Conservation (phyloP, 2,797 vertebrate genomes). For the Moxostoma hubbsi region DNA sequence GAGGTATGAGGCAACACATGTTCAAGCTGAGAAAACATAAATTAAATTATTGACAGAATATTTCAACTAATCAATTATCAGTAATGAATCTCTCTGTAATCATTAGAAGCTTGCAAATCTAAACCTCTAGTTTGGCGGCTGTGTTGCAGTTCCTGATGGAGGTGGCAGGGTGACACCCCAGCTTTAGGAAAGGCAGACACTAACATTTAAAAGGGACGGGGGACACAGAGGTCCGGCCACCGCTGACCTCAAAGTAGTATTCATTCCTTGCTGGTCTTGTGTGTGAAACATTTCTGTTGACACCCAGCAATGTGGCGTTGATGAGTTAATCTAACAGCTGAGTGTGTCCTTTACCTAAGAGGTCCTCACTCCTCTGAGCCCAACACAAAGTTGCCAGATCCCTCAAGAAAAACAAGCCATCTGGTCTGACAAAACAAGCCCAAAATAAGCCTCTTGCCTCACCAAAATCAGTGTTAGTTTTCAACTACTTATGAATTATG, state of each 20-base stretch:
- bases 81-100: slow-evolving; percentile 53
- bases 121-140: slow-evolving; percentile 54
- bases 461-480: no score
- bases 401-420: no score
- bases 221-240: slow-evolving; percentile 69
- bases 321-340: slow-evolving; percentile 88
- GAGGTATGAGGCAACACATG: background rate
- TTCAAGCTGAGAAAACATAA: slow-evolving; percentile 41
- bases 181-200: slow-evolving; percentile 77
- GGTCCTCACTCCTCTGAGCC: background rate
- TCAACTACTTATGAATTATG: no score
- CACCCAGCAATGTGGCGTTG: slow-evolving; percentile 83
- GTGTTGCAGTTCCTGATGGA: slow-evolving; percentile 67
- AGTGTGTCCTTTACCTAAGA: slow-evolving; percentile 75
- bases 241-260: slow-evolving; percentile 83
- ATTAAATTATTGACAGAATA: slow-evolving; percentile 57
- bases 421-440: no score
- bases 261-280: slow-evolving; percentile 82
- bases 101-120: slow-evolving; percentile 57
- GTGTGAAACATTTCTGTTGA: slow-evolving; percentile 86
- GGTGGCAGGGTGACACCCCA: slow-evolving; percentile 75
- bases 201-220: slow-evolving; percentile 78
- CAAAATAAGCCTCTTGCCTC: no score
- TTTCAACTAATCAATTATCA: slow-evolving; percentile 45
- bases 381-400: no score